Percentiles rank a stretch among this genome's conserved stretches.
phyloP scores from a whole-genome alignment of 2,797 vertebrate species.

The Enoplosus armatus region DNA sequence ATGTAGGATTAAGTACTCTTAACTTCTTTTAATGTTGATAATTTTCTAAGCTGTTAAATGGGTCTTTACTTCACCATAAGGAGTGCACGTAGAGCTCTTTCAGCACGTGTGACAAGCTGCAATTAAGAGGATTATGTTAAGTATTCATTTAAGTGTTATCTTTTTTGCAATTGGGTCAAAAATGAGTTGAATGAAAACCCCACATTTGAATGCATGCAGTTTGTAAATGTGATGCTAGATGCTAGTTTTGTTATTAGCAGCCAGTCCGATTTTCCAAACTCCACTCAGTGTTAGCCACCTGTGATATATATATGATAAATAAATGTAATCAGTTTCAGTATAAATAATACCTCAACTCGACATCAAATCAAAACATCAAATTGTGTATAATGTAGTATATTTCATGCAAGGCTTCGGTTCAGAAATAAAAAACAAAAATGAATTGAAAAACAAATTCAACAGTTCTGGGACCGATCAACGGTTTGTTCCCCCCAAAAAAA shows the following conservation, averaged over 20 bases:
- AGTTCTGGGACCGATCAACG: background rate
- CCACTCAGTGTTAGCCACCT: background rate
- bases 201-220: background rate
- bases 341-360: background rate
- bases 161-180: conserved; percentile 11
- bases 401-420: background rate
- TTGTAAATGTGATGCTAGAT: background rate
- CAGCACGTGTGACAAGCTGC: conserved; percentile 32
- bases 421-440: background rate
- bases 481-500: background rate
- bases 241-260: background rate
- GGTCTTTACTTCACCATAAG: conserved; percentile 3
- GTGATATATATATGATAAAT: too few species aligned
- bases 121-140: conserved; percentile 33
- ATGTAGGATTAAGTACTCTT: conserved; percentile 20
- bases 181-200: background rate
- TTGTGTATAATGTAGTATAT: background rate
- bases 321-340: background rate
- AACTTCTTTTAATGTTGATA: conserved; percentile 6
- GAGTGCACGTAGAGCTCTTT: background rate
- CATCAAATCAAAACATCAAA: too few species aligned
- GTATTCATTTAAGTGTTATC: too few species aligned
- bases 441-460: background rate
- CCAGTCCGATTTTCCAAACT: background rate
- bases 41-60: conserved; percentile 31